phyloP scores from a whole-genome alignment of 2,113 vertebrate genomes.

The Ailurus styani region DNA sequence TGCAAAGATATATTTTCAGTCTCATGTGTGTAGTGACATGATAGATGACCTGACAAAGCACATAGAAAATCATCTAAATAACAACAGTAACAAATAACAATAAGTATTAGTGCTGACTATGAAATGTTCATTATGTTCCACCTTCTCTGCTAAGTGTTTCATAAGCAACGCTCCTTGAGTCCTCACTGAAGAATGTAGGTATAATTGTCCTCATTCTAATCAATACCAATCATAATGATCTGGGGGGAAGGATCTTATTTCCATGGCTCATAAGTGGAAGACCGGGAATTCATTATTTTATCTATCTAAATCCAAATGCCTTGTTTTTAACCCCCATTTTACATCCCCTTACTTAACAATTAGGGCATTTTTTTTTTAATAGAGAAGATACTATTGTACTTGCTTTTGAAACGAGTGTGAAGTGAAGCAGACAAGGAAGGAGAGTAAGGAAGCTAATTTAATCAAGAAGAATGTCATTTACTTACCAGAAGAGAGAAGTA shows the following conservation, averaged over 20 bases:
- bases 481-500: background rate
- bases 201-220: background rate
- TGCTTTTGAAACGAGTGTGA: background rate
- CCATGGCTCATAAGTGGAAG: background rate
- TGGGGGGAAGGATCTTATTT: background rate
- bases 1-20: background rate
- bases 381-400: background rate
- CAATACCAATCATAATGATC: background rate
- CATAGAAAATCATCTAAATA: background rate
- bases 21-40: background rate
- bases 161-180: background rate
- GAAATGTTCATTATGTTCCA: background rate
- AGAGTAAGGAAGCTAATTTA: background rate
- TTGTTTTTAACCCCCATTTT: background rate
- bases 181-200: background rate
- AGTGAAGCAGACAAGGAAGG: background rate
- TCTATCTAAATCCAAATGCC: background rate
- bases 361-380: background rate
- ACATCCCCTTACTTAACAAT: rapidly evolving
- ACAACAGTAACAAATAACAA: background rate
- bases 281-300: background rate
- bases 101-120: background rate
- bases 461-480: background rate
- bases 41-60: background rate
- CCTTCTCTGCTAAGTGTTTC: background rate